Evolutionary conservation across 2,888 invertebrate species (phyloP).

Genomic region (Melanophora roralis): DNA sequence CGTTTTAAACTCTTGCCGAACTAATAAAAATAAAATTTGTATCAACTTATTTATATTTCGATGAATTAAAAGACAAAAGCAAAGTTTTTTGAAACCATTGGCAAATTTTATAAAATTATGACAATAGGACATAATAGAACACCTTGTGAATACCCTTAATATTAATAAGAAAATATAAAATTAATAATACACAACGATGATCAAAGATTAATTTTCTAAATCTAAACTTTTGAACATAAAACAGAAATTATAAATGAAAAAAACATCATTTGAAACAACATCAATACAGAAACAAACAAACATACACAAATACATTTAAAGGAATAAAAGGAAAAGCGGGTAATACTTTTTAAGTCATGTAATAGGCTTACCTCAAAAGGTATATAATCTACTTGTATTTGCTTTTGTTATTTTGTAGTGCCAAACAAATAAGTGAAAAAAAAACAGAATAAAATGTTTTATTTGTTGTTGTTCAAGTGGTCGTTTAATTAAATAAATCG

Average conservation of each 20-base stretch:
- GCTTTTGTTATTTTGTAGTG: conserved; percentile 76
- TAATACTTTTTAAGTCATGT: conserved; percentile 19
- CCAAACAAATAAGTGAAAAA: conserved; percentile 28
- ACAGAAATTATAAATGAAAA: background rate
- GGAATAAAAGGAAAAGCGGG: background rate
- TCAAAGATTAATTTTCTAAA: too few species aligned
- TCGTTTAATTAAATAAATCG: background rate
- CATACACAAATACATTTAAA: background rate
- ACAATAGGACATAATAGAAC: too few species aligned
- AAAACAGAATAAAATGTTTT: conserved; percentile 13
- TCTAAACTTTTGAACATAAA: too few species aligned
- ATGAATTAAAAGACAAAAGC: too few species aligned
- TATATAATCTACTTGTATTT: conserved; percentile 82
- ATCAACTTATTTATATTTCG: too few species aligned
- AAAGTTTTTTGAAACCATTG: too few species aligned
- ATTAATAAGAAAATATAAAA: too few species aligned
- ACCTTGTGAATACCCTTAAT: too few species aligned
- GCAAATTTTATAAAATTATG: too few species aligned
- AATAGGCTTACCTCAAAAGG: conserved; percentile 75
- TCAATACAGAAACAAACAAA: background rate
- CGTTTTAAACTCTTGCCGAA: too few species aligned
- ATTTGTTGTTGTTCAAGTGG: background rate
- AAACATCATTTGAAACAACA: conserved; percentile 16
- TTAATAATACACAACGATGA: too few species aligned
- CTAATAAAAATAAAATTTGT: too few species aligned